Percentiles rank a stretch among this genome's conserved stretches.
Evolutionary conservation across 2,113 vertebrate species (phyloP).

Genomic region (Antidorcas marsupialis): DNA sequence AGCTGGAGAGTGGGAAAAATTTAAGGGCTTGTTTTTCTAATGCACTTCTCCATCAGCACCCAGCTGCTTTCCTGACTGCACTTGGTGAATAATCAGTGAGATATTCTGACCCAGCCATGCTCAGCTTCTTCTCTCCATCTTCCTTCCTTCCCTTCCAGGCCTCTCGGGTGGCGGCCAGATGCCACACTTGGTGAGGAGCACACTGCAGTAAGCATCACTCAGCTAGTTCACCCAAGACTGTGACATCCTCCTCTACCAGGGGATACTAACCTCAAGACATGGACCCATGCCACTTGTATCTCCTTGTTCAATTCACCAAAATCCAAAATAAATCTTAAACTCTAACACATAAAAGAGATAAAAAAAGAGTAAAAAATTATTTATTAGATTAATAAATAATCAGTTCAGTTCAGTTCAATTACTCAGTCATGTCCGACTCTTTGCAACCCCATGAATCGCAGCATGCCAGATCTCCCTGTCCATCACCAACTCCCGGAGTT

Average conservation of each 20-base stretch:
- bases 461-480: no score
- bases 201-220: not conserved
- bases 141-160: not conserved
- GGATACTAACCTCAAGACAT: rapidly evolving
- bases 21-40: not conserved
- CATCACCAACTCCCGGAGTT: no score
- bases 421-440: rapidly evolving
- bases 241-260: not conserved
- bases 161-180: not conserved
- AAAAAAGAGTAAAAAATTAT: not conserved
- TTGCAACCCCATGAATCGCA: no score
- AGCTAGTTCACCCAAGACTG: not conserved
- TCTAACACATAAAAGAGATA: not conserved
- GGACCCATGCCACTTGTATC: not conserved
- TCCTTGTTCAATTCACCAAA: not conserved
- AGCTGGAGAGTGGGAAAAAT: not conserved
- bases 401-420: no score
- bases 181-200: not conserved
- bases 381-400: not conserved
- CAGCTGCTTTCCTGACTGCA: not conserved
- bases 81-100: not conserved
- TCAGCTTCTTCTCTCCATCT: not conserved
- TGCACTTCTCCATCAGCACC: not conserved
- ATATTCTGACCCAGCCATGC: not conserved
- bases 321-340: not conserved